Evolutionary conservation across 2,888 invertebrate species (phyloP).

Genomic region (Bombyx huttoni): DNA sequence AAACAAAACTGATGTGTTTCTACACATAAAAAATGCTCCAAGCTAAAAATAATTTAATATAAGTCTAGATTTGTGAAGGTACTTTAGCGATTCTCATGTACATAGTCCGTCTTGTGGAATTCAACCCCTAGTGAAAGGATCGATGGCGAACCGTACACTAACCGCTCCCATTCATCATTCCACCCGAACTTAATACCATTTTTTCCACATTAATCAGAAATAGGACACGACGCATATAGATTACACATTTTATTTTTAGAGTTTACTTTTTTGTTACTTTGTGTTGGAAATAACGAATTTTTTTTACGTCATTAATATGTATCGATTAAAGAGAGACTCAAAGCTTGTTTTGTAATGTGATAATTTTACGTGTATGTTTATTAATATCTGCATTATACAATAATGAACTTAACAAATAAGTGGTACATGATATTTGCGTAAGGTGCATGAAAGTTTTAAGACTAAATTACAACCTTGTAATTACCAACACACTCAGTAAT

Average conservation of each 20-base stretch:
- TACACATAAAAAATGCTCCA: too few relatives aligned
- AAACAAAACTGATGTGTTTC: too few relatives aligned
- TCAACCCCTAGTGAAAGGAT: constrained; percentile 27
- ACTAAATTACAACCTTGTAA: too few relatives aligned
- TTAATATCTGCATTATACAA: too few relatives aligned
- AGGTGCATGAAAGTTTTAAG: too few relatives aligned
- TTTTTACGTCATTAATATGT: too few relatives aligned
- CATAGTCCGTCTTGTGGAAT: constrained; percentile 21
- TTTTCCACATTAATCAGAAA: constrained; percentile 22
- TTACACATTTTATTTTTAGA: background rate
- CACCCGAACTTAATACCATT: constrained; percentile 25
- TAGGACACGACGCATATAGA: constrained; percentile 8
- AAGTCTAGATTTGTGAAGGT: background rate
- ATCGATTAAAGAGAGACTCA: too few relatives aligned
- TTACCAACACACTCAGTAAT: background rate
- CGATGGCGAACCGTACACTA: constrained; percentile 32
- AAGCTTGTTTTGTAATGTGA: too few relatives aligned
- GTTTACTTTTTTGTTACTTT: background rate
- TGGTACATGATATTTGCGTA: too few relatives aligned
- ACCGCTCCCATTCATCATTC: constrained; percentile 35
- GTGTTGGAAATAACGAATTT: background rate
- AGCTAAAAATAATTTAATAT: background rate
- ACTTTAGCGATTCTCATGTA: background rate
- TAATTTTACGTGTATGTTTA: too few relatives aligned
- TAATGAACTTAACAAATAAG: too few relatives aligned